A percentile compares a stretch with the other conserved stretches of the same genome.
phyloP scores from a whole-genome alignment of 2,113 vertebrate species.

The Tenebrosternarchus preto region DNA sequence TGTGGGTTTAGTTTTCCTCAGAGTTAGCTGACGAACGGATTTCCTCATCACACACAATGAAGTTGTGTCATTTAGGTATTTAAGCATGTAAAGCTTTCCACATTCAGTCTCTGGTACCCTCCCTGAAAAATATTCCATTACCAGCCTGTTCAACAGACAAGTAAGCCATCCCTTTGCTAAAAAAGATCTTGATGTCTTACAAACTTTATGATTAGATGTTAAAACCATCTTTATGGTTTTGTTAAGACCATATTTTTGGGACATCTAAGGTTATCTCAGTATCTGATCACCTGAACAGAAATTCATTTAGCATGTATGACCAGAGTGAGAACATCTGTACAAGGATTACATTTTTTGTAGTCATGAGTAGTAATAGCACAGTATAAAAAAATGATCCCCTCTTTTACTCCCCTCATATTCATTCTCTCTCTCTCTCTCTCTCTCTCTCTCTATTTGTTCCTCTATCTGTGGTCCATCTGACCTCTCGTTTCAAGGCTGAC shows the following conservation, averaged over 20 bases:
- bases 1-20: conserved; percentile 27
- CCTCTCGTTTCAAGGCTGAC: conserved; percentile 5
- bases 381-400: background rate
- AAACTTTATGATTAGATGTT: too few species aligned
- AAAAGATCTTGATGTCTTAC: too few species aligned
- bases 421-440: background rate
- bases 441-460: background rate
- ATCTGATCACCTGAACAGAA: conserved; percentile 4
- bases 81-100: conserved; percentile 38
- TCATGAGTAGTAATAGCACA: too few species aligned
- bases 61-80: conserved; percentile 7
- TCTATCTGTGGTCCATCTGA: background rate
- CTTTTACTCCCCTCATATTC: background rate
- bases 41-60: conserved; percentile 44
- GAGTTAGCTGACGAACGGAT: conserved; percentile 17
- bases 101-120: background rate
- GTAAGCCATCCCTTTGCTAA: background rate
- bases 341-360: background rate
- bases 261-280: too few species aligned
- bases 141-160: background rate
- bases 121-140: conserved; percentile 4
- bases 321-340: background rate
- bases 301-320: background rate
- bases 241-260: too few species aligned
- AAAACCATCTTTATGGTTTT: too few species aligned